Evolutionary conservation across 1,140 invertebrate species (phyloP).

Genomic region (Sycobia sp.): DNA sequence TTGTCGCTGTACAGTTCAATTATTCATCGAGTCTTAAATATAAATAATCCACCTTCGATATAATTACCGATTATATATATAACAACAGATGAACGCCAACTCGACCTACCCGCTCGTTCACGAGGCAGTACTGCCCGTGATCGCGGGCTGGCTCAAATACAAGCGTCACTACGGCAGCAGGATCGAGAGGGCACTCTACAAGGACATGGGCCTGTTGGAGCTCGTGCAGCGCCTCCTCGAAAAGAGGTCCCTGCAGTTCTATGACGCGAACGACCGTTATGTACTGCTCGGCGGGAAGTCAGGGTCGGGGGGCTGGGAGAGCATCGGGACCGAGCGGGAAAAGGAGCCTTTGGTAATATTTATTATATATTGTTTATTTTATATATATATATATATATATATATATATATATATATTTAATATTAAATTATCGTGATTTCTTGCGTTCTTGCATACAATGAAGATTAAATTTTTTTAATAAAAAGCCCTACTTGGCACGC

Average conservation of each 20-base stretch:
- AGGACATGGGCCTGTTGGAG: conserved; percentile 63
- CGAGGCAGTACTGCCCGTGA: conserved; percentile 56
- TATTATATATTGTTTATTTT: no score
- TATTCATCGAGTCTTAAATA: no score
- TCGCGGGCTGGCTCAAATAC: conserved; percentile 55
- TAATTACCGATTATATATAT: no score
- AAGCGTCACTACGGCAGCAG: conserved; percentile 59
- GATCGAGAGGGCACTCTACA: conserved; percentile 64
- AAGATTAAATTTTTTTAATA: no score
- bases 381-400: no score
- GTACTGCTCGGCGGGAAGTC: conserved; percentile 59
- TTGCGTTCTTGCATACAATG: no score
- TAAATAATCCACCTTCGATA: no score
- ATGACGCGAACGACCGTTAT: conserved; percentile 60
- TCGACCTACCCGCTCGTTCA: conserved; percentile 61
- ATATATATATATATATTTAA: no score
- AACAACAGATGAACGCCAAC: conserved; percentile 59
- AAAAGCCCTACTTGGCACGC: no score
- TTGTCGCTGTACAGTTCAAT: no score
- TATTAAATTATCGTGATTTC: no score
- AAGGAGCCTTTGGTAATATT: conserved; percentile 55
- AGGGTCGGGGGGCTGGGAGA: conserved; percentile 62
- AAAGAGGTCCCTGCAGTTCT: conserved; percentile 65
- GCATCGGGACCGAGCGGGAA: conserved; percentile 59
- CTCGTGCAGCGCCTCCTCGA: conserved; percentile 65